Base-by-base conservation (phyloP, 2,888 invertebrate genomes). In the Bruchidius siliquastri region DNA sequence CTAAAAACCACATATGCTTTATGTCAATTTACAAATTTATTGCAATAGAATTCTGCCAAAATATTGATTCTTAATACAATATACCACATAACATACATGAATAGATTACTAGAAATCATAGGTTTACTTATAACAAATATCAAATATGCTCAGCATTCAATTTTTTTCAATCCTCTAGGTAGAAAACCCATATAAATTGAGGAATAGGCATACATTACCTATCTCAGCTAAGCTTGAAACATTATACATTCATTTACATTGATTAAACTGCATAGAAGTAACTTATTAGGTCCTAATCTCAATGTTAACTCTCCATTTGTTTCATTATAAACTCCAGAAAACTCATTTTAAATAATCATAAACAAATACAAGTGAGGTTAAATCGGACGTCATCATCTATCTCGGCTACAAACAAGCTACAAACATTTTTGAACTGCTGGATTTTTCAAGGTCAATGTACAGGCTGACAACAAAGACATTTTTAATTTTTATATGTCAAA, bases 381-480 rank as follows among this genome's bases (percentile, higher is more conserved):
- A 68, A 21, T 68, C 68, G 20, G 79, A 75, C 71, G 70, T n/a
- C n/a, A n/a, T n/a, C n/a, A n/a, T n/a, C n/a, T n/a, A n/a, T n/a
- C n/a, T n/a, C n/a, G n/a, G n/a, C n/a, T n/a, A n/a, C n/a, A n/a
- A n/a, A n/a, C n/a, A n/a, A n/a, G n/a, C 72, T 70, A 69, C 72
- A 73, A 72, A 73, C 73, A 75, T 76, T 76, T 79, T 76, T 74
- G 74, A 79, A 79, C 75, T 73, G 74, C 77, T 77, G 74, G 74
- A 75, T 76, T 77, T 79, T 80, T 81, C 84, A 85, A 85, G 84
- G 85, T 84, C 84, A 84, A 82, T 79, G 80, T 76, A 79, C 81
- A 82, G 82, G 81, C 80, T 82, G 84, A 84, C 84, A 85, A 84
- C 84, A 84, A 84, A 85, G 84, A 83, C 78, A 79, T 26, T 70